Base-by-base conservation (phyloP, 1,140 invertebrate species). In the Portunus trituberculatus region DNA sequence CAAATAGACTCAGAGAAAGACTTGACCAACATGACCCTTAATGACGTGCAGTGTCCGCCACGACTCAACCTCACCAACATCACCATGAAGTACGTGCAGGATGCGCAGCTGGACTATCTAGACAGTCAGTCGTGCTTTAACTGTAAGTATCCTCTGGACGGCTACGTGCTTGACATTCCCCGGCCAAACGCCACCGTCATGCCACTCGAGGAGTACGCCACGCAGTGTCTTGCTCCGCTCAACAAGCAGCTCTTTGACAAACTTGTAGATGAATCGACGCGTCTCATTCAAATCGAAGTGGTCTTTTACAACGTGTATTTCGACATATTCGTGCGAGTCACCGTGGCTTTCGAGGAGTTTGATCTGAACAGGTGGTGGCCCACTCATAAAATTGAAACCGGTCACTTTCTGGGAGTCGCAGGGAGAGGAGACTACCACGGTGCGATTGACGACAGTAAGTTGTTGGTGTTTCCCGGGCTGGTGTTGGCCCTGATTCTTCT, bases 131-230 rank as follows among this genome's bases (percentile, higher is more conserved):
- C 91, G 20, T 93, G 91, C 67, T 93, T 93, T 67, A 93, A 84
- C 76, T 93, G 91, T n/a, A 25, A 84, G 8, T 93, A 93, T 39
- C 91, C 91, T 4, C 76, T 20, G 20, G 45, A 25, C 31, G 91
- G 91, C 16, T 20, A 93, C n/a, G 32, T 84, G 31, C 76, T 93
- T 20, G 91, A 93, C 76, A n/a, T 93, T 14, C 91, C 91, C 20
- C 82, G 46, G 32, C 91, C 91, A 1, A 46, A 93, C 76, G 25
- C 39, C 31, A 83, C 31, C 16, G 3, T 25, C 29, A 16, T 84
- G n/a, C 20, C 91, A 10, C 83, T 39, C 4, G 31, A 25, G 1
- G 31, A 93, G 25, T 93, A 83, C 39, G 16, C 32, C 10, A 45
- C 82, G 67, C 2, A 20, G 29, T 93, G 91, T 12, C 59, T 93